Base-by-base conservation (phyloP, 2,113 vertebrate genomes). In the Piprites chloris region DNA sequence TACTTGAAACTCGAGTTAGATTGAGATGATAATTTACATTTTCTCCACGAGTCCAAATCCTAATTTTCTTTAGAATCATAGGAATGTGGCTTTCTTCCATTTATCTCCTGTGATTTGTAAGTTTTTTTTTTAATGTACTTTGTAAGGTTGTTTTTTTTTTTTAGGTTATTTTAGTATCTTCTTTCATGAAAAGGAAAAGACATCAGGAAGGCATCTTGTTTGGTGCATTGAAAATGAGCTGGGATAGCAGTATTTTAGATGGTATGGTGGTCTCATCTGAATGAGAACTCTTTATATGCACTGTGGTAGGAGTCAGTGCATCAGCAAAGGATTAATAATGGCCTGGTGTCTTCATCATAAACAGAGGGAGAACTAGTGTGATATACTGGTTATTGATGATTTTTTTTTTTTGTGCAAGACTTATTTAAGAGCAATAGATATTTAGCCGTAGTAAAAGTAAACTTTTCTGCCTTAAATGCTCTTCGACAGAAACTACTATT, bases 1-100 rank as follows among this genome's bases (percentile, higher is more conserved):
- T 80, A 92, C 82, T 85, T 92, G 90, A 93, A 96, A 83, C 41
- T 73, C n/a, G 55, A 74, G 87, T 88, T 88, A 80, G 71, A 62
- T 76, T 73, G 55, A 84, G 67, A 32, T 83, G 39, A 55, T 74
- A 4, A 59, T 92, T 93, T 86, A n/a, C 49, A 41, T 80, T 92
- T 83, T 55, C 33, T 80, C 23, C 59, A 19, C 80, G 42, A 88
- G 62, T 81, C 33, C 50, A 50, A 74, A 50, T 86, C 12, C 72
- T 69, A 58, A 33, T 91, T 94, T 82, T 73, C 46, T 74, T 78
- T 62, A 65, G 76, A 85, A 66, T 62, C 11, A 1, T 50, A 66
- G 68, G 58, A 90, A 46, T 37, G 14, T 4, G 37, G 9, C 19
- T 14, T 89, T 59, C 27, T 62, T 82, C 27, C 24, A 27, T 76